These are phyloP conservation scores for Pomatorhinus ruficollis DNA, from an alignment of 2,113 vertebrate species.

Conservation along the genomic window DNA sequence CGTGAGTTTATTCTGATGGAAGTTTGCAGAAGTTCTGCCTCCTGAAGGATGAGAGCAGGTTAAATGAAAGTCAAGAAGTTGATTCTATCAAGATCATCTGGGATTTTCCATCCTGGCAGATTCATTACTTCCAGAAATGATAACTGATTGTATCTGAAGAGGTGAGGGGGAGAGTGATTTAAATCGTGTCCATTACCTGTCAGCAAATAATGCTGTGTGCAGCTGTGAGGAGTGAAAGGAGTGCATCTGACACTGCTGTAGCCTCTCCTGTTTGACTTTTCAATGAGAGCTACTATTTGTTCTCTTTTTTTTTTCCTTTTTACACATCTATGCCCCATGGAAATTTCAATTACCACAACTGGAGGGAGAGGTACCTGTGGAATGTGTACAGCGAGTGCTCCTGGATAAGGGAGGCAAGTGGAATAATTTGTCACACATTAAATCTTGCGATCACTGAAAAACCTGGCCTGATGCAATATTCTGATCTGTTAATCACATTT, in stretches of 20 bases:
- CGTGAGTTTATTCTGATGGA: not conserved
- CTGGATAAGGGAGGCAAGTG: not conserved
- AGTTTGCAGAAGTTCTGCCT: not conserved
- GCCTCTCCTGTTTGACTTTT: not conserved
- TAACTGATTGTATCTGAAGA: conserved; percentile 61
- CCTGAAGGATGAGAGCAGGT: conserved; percentile 45
- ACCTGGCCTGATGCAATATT: not conserved
- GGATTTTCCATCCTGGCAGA: conserved; percentile 48
- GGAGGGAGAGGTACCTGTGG: not conserved
- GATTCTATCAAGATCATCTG: conserved; percentile 34
- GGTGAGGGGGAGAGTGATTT: conserved; percentile 19
- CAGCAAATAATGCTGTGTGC: conserved; percentile 22
- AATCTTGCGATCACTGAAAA: not conserved
- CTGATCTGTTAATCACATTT: conserved; percentile 38
- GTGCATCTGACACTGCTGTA: not conserved
- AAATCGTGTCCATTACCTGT: conserved; percentile 39
- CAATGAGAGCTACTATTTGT: not conserved
- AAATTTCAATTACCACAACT: not conserved
- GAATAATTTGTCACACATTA: not conserved
- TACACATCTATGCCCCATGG: not conserved
- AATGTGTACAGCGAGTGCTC: not conserved
- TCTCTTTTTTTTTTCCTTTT: not conserved
- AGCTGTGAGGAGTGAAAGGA: not conserved
- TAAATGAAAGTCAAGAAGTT: conserved; percentile 57
- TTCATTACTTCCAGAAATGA: conserved; percentile 66